These are phyloP conservation scores for Peromyscus californicus DNA, from an alignment of 2,113 vertebrate species.

Conservation along the genomic window DNA sequence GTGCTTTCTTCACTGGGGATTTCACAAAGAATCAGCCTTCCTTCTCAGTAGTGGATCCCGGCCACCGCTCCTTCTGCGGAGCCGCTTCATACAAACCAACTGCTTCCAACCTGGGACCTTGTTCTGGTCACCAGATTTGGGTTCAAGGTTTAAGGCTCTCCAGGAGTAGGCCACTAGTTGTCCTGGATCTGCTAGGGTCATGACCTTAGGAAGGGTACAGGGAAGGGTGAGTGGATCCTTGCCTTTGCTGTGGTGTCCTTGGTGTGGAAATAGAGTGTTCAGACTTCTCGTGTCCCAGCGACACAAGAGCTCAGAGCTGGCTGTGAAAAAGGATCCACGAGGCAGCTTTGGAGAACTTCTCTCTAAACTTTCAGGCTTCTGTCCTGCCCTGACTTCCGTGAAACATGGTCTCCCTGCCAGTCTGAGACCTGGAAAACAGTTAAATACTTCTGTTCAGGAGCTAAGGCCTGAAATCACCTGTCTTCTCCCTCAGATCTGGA, in stretches of 20 bases:
- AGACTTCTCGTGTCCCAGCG: background rate
- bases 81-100: background rate
- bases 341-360: background rate
- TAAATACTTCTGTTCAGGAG: background rate
- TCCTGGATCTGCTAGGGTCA: fast-evolving
- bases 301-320: no score
- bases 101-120: background rate
- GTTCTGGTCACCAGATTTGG: fast-evolving
- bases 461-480: background rate
- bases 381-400: no score
- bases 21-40: fast-evolving
- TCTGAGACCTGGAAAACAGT: background rate
- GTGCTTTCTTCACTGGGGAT: fast-evolving
- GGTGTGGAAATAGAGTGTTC: fast-evolving
- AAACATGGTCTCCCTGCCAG: fast-evolving
- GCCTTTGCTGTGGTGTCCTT: background rate
- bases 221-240: background rate
- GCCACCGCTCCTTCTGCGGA: fast-evolving
- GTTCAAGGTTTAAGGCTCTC: background rate
- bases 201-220: background rate
- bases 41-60: fast-evolving
- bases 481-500: background rate
- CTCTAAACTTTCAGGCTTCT: background rate
- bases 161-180: fast-evolving
- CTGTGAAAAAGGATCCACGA: no score